Conservation (phyloP, 2,113 vertebrate species). For the Toxotes chatareus region DNA sequence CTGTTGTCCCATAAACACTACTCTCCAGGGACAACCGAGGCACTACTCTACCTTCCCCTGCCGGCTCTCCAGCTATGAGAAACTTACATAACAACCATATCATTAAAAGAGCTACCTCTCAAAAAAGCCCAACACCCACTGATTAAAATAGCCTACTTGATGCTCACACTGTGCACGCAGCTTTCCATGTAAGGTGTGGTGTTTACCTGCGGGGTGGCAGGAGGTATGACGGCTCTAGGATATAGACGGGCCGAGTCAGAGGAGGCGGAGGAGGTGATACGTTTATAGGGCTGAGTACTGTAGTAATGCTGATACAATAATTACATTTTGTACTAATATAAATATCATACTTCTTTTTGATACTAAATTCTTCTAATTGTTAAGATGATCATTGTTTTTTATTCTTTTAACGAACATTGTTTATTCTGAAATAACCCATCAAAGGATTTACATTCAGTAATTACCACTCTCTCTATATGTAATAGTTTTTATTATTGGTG, state of each 20-base stretch:
- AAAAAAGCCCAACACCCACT: constrained; percentile 23
- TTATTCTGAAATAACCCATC: too few species aligned
- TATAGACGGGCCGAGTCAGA: neutral
- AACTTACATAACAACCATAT: constrained; percentile 48
- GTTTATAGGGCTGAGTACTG: too few species aligned
- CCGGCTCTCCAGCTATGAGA: constrained; percentile 21
- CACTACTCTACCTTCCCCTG: constrained; percentile 4
- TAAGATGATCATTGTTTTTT: too few species aligned
- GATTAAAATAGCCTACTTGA: constrained; percentile 49
- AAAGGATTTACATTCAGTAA: too few species aligned
- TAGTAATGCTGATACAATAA: too few species aligned
- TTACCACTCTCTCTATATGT: too few species aligned
- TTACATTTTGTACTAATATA: too few species aligned
- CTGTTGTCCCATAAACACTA: constrained; percentile 18
- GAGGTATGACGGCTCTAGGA: neutral
- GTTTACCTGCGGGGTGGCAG: constrained; percentile 12
- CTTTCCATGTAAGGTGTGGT: constrained; percentile 14
- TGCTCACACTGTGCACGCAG: constrained; percentile 21
- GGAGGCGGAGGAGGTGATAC: too few species aligned
- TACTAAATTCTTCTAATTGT: too few species aligned
- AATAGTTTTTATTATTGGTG: too few species aligned
- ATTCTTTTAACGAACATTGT: too few species aligned
- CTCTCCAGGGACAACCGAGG: constrained; percentile 27
- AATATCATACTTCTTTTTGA: too few species aligned
- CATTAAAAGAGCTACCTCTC: constrained; percentile 34